phyloP scores from a whole-genome alignment of 2,113 vertebrate genomes.

The Equus quagga region DNA sequence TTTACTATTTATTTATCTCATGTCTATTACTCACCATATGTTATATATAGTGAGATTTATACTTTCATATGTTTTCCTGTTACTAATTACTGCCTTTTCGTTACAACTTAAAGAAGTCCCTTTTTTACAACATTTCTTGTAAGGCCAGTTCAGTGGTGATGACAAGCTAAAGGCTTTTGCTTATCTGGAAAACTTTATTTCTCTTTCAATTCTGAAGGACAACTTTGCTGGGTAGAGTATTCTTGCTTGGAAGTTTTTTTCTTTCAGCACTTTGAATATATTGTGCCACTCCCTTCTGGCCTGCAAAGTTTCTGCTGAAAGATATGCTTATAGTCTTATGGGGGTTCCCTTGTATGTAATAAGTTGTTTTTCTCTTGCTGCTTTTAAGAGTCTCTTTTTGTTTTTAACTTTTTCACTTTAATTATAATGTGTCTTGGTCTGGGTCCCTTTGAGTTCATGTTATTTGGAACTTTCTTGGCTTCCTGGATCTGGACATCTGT shows the following conservation, averaged over 20 bases:
- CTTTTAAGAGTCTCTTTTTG: no score
- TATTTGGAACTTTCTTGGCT: no score
- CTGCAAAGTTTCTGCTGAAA: no score
- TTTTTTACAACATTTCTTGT: not conserved
- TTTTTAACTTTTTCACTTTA: no score
- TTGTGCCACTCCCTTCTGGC: no score
- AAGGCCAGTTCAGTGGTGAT: not conserved
- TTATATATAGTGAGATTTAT: not conserved
- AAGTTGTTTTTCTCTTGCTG: no score
- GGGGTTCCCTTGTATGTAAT: no score
- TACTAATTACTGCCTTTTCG: not conserved
- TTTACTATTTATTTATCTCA: not conserved
- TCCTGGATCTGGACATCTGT: no score
- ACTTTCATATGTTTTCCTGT: not conserved
- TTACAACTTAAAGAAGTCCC: not conserved
- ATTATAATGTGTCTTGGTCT: no score
- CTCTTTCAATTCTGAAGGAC: not conserved
- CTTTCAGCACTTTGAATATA: no score
- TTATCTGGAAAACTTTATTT: not conserved
- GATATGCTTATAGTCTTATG: no score
- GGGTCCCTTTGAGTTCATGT: no score
- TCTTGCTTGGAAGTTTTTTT: not conserved
- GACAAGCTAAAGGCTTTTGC: not conserved
- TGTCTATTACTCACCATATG: not conserved
- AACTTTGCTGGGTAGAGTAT: not conserved